Evolutionary conservation across 2,113 vertebrate genomes (phyloP), one percentile per base, ranked within the genome.

Genomic region (Phrynosoma blainvillii): DNA sequence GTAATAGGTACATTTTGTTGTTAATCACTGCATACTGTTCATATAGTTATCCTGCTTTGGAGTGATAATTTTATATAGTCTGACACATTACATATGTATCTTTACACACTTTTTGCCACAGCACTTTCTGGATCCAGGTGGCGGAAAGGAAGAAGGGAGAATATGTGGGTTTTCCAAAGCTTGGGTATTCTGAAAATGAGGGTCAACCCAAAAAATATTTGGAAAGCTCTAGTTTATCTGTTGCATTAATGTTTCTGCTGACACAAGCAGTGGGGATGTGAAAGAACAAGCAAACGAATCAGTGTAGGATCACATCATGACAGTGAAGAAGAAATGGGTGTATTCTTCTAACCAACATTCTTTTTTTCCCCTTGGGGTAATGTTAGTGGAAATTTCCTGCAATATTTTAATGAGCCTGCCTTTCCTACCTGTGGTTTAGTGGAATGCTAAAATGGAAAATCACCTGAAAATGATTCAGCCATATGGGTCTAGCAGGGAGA

Each of bases 401-500:
- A 78, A 42, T 54, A 32, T 68, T 78, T 65, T 78, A 68, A 68
- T 86, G 27, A 86, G 75, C 13, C 18, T 68, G 62, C 7, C 84
- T 47, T 78, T 77, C 27, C 59, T 78, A 78, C 40, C 76, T 86
- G 84, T 40, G 71, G 73, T 52, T 75, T 54, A 86, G 27, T 7
- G 42, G 59, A 47, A 78, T 86, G 75, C 25, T 68, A 32, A 78
- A 86, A 78, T 54, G 84, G 84, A 79, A 86, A 86, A 86, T 54
- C 75, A 86, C 84, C 84, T 70, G 30, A 86, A 59, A 47, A 32
- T 66, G 75, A 78, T 52, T 78, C 84, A 79, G 3, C n/a, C 40
- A 10, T 27, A 11, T 5, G 36, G n/a, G 36, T 40, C 25, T 2
- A 23, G 27, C 82, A 62, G 66, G 54, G 36, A 52, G 10, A 54